Evolutionary conservation across 2,113 vertebrate species (phyloP).

Genomic region (Bettongia penicillata): DNA sequence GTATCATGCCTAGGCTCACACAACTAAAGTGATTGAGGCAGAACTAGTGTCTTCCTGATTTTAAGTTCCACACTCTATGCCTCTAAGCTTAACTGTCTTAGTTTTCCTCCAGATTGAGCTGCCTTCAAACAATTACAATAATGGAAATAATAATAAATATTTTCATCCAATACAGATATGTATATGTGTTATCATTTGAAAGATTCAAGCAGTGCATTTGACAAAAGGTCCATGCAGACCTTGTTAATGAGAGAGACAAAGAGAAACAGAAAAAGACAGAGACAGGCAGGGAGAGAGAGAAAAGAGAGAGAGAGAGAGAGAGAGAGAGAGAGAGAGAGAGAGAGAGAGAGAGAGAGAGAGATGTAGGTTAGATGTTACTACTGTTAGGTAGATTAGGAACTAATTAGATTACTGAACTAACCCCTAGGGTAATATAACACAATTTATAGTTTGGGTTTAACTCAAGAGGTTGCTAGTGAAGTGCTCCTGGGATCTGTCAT

Average conservation of each 20-base stretch:
- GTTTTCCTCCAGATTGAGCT: neutral
- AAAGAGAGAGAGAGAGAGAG: too few species aligned
- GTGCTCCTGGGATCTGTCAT: neutral
- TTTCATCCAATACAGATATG: too few species aligned
- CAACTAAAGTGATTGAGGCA: too few species aligned
- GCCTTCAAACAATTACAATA: neutral
- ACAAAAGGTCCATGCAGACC: neutral
- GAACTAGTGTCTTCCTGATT: too few species aligned
- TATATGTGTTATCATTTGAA: neutral
- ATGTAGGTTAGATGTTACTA: neutral
- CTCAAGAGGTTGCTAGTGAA: neutral
- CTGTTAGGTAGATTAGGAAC: neutral
- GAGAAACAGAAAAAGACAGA: too few species aligned
- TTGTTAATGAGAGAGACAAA: neutral
- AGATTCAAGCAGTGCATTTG: neutral
- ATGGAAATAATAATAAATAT: too few species aligned
- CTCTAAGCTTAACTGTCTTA: too few species aligned
- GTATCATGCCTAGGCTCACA: too few species aligned
- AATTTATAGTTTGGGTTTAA: neutral
- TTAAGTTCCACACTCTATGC: too few species aligned
- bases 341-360: too few species aligned
- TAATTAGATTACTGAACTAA: neutral
- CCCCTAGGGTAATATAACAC: neutral
- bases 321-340: too few species aligned
- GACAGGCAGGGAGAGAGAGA: too few species aligned